Conservation (phyloP, 2,888 invertebrate genomes). For the Dexiosoma caninum region DNA sequence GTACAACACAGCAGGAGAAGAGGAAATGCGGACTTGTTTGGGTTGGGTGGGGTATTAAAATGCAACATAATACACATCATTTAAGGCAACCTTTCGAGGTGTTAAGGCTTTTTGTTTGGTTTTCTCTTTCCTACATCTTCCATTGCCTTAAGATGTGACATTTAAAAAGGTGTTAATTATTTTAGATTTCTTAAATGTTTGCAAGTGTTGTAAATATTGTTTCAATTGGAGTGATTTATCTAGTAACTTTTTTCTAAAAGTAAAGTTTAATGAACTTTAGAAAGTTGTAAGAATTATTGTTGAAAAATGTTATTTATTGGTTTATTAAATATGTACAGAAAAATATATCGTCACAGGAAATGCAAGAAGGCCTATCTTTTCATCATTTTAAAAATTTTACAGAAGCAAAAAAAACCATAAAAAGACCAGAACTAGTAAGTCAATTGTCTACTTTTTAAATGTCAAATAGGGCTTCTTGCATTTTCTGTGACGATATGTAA, state of each 20-base stretch:
- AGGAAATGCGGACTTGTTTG: background rate
- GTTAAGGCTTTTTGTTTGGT: background rate
- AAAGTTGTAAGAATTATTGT: background rate
- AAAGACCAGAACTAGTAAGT: too few species aligned
- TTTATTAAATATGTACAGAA: too few species aligned
- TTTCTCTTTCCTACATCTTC: background rate
- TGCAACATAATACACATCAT: constrained; percentile 31
- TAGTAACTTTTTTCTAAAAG: background rate
- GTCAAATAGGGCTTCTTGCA: too few species aligned
- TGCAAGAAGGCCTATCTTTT: too few species aligned
- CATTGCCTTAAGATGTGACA: constrained; percentile 20
- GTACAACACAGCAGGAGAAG: background rate
- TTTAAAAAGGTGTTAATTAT: constrained; percentile 55
- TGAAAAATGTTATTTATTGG: too few species aligned
- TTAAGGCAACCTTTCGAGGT: constrained; percentile 18
- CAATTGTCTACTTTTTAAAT: too few species aligned
- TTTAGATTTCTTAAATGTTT: constrained; percentile 36
- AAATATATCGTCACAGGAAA: too few species aligned
- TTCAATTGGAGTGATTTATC: constrained; percentile 13
- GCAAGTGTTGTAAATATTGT: constrained; percentile 15
- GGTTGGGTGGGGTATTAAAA: background rate
- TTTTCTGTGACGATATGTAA: too few species aligned
- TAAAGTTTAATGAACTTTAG: constrained; percentile 41
- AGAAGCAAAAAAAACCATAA: too few species aligned
- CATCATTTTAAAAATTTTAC: too few species aligned